Evolutionary conservation across 2,797 vertebrate species (phyloP), one percentile per base, ranked within the genome.

Genomic region (Gymnocypris eckloni): DNA sequence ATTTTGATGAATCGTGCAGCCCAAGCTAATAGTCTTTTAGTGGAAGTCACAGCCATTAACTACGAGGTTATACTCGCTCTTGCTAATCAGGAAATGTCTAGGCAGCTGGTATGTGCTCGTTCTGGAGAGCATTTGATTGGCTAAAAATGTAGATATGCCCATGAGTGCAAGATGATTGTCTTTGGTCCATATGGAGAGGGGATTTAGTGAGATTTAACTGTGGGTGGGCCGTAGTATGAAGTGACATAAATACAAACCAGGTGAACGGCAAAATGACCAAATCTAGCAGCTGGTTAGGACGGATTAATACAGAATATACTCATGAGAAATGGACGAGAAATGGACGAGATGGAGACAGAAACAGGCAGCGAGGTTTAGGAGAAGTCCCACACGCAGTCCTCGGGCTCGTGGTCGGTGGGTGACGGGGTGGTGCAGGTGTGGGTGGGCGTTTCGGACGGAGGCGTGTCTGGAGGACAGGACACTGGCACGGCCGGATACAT

Each of bases 401-500:
- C 16, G 22, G 91, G 13, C 69, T 93, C 93, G 0, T 52, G 1
- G 3, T 64, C 1, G 66, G 90, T 3, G 33, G 91, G 87, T 0
- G 90, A 66, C 0, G 88, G 90, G 66, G 88, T n/a, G 43, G 94
- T 93, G 86, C 92, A 91, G 80, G 90, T 90, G 0, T 92, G 90
- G 20, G 86, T 81, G 0, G 93, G 92, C 0, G 94, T 92, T 77
- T 90, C 90, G 83, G 95, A 94, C 0, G 92, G 90, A 0, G 93
- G 92, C 0, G 92, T 89, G 80, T 94, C 93, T 72, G 92, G 92
- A 0, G 94, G 93, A 90, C 94, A 95, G 88, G 93, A 91, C 75
- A 94, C 95, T 66, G 96, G 96, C 83, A 95, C 88, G 25, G 96
- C 96, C 84, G 97, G 97, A 91, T 97, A 97, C 95, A 98, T 93